Base-by-base conservation (phyloP, 2,113 vertebrate species). In the Prionailurus bengalensis region DNA sequence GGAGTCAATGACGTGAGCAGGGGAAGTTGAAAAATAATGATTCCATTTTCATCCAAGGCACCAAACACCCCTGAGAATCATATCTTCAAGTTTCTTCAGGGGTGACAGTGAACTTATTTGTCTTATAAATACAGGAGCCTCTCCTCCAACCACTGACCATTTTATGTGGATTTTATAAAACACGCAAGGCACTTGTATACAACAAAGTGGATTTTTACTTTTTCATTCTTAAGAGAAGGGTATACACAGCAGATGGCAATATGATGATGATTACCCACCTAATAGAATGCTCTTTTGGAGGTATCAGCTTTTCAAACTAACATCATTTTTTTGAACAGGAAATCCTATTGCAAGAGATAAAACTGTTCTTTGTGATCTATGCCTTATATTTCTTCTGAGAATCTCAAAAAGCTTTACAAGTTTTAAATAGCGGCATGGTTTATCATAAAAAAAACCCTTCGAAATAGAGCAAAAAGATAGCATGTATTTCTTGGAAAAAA, bases 1-100 rank as follows among this genome's bases (percentile, higher is more conserved):
- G 98, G 96, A 98, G 98, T 98, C 97, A 98, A 6, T 99, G 99
- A 99, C 96, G 97, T 98, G 96, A 98, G 98, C 97, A 98, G 91
- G 82, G 48, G 36, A 84, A 97, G 90, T 95, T 98, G 97, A 98
- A 96, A 98, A 98, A 98, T 98, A 98, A 99, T 98, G 97, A 98
- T 97, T 97, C 97, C 95, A 96, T 98, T 98, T 98, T 97, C 97
- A 97, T 96, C 89, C 94, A 73, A 45, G 45, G 97, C 96, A 98
- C 27, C 96, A 97, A 97, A 98, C 97, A 96, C 95, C 95, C 97
- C 98, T 98, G 94, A 98, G 97, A 96, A 88, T 96, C 95, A 97
- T 55, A 91, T 96, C 87, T 80, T 81, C 91, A 73, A 85, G 97
- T 70, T 92, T 98, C 96, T 96, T 95, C 95, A 90, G 86, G 96